Percentiles rank a stretch among this genome's conserved stretches.
Conservation (phyloP, 2,113 vertebrate genomes). For the Dipodomys ordii region DNA sequence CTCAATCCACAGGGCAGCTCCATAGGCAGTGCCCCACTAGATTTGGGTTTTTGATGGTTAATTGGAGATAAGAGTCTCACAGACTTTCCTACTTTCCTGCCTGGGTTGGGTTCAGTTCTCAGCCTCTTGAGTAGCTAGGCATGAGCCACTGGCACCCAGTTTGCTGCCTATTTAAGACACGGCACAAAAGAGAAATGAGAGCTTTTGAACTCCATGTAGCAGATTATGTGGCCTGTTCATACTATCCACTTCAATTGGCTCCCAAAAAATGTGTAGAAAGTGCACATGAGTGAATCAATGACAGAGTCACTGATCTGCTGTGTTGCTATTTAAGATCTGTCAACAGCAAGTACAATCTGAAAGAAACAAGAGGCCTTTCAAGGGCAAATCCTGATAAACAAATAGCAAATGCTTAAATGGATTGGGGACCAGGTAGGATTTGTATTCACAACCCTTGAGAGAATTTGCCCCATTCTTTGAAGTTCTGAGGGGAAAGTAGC, state of each 20-base stretch:
- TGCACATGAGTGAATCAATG: too few species aligned
- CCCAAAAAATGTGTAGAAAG: too few species aligned
- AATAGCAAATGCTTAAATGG: background rate
- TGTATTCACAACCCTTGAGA: background rate
- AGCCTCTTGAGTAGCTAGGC: too few species aligned
- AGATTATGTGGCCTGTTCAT: background rate
- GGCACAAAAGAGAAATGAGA: background rate
- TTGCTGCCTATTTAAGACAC: too few species aligned
- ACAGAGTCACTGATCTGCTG: too few species aligned
- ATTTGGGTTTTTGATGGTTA: too few species aligned
- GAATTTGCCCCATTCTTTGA: slow-evolving; percentile 12
- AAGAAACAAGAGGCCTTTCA: background rate
- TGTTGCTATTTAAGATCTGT: background rate
- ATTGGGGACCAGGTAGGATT: too few species aligned
- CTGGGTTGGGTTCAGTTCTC: too few species aligned
- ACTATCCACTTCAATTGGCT: background rate
- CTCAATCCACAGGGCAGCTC: background rate
- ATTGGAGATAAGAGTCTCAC: too few species aligned
- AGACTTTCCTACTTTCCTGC: too few species aligned
- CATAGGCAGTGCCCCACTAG: background rate
- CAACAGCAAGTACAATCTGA: background rate
- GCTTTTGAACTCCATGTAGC: background rate
- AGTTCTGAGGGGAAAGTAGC: slow-evolving; percentile 26
- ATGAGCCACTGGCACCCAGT: too few species aligned
- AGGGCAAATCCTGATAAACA: background rate